Percentiles rank a stretch among this genome's conserved stretches.
Evolutionary conservation across 2,113 vertebrate genomes (phyloP).

Genomic region (Columbina picui): DNA sequence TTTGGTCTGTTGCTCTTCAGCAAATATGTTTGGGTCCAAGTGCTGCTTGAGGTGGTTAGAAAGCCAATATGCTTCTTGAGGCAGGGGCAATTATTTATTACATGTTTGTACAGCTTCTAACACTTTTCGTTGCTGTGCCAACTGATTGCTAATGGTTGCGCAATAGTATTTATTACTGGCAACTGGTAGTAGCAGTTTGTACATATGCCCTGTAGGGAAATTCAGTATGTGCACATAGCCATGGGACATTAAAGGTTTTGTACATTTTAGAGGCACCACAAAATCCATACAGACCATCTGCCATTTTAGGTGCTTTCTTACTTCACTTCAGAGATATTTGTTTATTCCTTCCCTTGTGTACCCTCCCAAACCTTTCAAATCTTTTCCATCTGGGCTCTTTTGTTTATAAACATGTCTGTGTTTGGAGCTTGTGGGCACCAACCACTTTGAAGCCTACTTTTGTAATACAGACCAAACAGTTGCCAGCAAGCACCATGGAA

Average conservation of each 20-base stretch:
- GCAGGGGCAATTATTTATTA: not conserved
- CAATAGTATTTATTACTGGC: not conserved
- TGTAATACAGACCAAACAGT: not conserved
- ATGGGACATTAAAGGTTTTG: not conserved
- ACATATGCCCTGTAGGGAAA: not conserved
- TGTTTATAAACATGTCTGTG: not conserved
- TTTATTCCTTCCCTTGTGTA: constrained; percentile 20
- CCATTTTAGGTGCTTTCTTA: constrained; percentile 23
- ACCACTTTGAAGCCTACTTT: not conserved
- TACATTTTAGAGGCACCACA: not conserved
- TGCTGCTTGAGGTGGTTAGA: not conserved
- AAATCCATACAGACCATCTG: not conserved
- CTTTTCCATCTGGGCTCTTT: not conserved
- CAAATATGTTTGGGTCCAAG: not conserved
- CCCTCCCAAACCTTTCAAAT: not conserved
- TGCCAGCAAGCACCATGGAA: not conserved
- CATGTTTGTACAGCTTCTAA: not conserved
- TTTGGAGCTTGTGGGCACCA: not conserved
- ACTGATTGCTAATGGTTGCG: not conserved
- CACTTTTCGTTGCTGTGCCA: not conserved
- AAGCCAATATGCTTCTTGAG: not conserved
- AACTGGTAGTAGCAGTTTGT: not conserved
- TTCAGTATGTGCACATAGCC: not conserved
- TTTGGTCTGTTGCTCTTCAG: not conserved
- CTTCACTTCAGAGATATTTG: constrained; percentile 13